These are phyloP conservation scores for Catocala sponsa DNA, from an alignment of 2,888 invertebrate genomes.

Conservation along the genomic window DNA sequence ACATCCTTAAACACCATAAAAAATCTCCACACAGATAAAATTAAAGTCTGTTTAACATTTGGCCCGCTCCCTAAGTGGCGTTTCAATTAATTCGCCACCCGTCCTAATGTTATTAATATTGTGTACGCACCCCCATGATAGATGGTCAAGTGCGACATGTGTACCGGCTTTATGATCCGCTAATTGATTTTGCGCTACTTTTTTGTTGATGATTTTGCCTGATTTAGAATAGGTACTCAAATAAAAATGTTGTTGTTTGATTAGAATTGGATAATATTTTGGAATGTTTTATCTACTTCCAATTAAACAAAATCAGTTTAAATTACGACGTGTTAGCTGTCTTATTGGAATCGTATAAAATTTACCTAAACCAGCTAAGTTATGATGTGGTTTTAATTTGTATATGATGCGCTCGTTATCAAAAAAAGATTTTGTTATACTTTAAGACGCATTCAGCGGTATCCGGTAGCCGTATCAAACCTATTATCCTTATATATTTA, in stretches of 20 bases:
- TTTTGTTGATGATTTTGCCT: slow-evolving; percentile 26
- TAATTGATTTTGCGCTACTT: slow-evolving; percentile 70
- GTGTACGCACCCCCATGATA: slow-evolving; percentile 70
- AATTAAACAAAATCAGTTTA: no score
- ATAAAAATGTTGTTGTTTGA: neutral
- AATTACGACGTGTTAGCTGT: no score
- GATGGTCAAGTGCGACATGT: slow-evolving; percentile 81
- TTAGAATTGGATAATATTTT: no score
- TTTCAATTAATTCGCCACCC: slow-evolving; percentile 77
- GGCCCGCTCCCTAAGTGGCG: slow-evolving; percentile 65
- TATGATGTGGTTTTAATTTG: no score
- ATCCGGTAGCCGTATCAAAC: neutral
- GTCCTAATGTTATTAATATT: slow-evolving; percentile 76
- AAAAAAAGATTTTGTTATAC: no score
- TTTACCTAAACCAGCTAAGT: no score
- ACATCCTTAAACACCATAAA: slow-evolving; percentile 35
- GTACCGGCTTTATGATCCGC: slow-evolving; percentile 71
- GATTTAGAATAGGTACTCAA: neutral
- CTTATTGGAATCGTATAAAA: no score
- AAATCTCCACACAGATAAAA: slow-evolving; percentile 62
- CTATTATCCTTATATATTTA: neutral
- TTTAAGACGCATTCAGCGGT: no score
- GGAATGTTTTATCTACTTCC: no score
- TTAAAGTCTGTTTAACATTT: slow-evolving; percentile 85
- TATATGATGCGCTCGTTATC: no score